Conservation (phyloP, 2,113 vertebrate species). For the Fregetta grallaria region DNA sequence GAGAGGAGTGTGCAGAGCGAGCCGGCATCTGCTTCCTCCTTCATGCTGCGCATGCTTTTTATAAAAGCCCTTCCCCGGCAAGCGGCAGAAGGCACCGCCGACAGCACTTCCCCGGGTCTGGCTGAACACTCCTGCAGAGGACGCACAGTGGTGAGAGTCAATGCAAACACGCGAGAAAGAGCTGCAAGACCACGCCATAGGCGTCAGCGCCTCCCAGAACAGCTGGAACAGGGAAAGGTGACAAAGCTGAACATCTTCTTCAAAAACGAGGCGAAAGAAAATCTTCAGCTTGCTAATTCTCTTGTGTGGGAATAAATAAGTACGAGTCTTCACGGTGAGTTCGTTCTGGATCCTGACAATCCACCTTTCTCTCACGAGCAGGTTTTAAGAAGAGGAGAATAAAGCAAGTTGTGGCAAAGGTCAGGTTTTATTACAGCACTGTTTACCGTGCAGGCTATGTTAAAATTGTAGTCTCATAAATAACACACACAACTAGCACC, state of each 20-base stretch:
- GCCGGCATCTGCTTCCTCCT: conserved; percentile 45
- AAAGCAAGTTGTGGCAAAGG: neutral
- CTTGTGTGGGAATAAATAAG: neutral
- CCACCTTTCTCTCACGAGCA: neutral
- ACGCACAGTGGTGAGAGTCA: neutral
- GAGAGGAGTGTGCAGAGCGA: neutral
- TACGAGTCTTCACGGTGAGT: neutral
- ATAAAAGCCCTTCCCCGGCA: conserved; percentile 6
- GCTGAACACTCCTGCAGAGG: neutral
- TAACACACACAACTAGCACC: neutral
- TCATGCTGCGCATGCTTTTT: conserved; percentile 19
- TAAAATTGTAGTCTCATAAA: neutral
- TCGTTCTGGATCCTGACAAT: neutral
- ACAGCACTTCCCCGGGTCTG: neutral
- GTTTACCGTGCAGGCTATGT: neutral
- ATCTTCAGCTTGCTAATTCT: neutral
- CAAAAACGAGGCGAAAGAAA: neutral
- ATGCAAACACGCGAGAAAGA: fast-evolving
- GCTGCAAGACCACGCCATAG: neutral
- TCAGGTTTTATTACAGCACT: neutral
- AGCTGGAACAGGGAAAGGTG: neutral
- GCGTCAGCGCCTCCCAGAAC: neutral
- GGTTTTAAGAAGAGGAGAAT: neutral
- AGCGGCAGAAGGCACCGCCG: neutral
- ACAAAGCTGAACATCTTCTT: neutral